Base-by-base conservation (phyloP, 2,113 vertebrate species). In the Hepsetus odoe region DNA sequence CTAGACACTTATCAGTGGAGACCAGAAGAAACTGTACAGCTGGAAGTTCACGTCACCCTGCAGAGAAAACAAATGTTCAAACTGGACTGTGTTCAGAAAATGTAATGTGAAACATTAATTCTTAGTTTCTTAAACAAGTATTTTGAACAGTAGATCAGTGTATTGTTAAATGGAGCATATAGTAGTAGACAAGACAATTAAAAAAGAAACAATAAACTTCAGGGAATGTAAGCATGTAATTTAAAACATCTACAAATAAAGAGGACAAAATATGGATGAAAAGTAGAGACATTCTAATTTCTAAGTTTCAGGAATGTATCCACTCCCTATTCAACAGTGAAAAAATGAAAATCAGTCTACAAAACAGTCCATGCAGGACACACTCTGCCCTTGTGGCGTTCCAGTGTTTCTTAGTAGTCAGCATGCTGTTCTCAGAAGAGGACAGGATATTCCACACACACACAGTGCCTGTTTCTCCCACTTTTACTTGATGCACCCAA, bases 381-480 rank as follows among this genome's bases (percentile, higher is more conserved):
- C 75, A 62, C 74, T 65, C 28, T 66, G 35, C 16, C 49, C 46
- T 76, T 38, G 55, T 8, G 35, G 56, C 24, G 35, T 59, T 73
- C 58, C 38, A 68, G 26, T 42, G 26, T 67, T 77, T 72, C 74
- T 40, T 26, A 51, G 38, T 46, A 82, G 42, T 28, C 56, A 30
- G 32, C 18, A 30, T 4, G 24, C 26, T 46, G 38, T 83, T 75
- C 76, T 56, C 51, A 28, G 72, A 74, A 83, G 59, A 20, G 12
- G 61, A 18, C 30, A 32, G 53, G 22, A 10, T 22, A 59, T 58
- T n/a, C n/a, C 24, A 5, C 59, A 38, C 4, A 59, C 49, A 35
- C 53, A 26, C 20, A 55, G 28, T 33, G 30, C 12, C n/a, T 14
- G 42, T 51, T 53, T 30, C 26, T 69, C 14, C 18, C 44, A 30